Evolutionary conservation across 2,888 invertebrate genomes (phyloP).

Genomic region (Vannuccia rotundouncinata): DNA sequence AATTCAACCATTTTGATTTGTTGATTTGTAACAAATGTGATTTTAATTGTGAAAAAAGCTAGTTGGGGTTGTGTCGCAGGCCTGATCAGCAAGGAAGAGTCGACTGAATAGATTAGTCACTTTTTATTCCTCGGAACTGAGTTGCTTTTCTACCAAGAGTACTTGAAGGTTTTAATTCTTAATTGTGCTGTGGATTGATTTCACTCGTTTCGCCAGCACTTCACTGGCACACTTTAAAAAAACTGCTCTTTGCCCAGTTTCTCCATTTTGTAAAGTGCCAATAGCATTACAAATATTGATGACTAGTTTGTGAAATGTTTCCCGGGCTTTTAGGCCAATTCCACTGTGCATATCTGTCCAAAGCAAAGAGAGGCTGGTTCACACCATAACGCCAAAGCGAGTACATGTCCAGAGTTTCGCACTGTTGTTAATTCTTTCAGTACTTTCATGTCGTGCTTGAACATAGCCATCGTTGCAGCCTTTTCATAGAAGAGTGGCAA

Average conservation of each 20-base stretch:
- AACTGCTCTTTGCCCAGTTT: not conserved
- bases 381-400: not conserved
- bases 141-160: not conserved
- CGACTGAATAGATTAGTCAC: not conserved
- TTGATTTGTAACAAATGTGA: too few relatives aligned
- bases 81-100: too few relatives aligned
- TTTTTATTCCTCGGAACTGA: not conserved
- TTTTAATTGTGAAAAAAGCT: not conserved
- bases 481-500: slow-evolving; percentile 39
- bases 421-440: slow-evolving; percentile 14
- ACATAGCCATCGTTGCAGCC: slow-evolving; percentile 37
- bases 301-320: not conserved
- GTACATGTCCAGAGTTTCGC: slow-evolving; percentile 8
- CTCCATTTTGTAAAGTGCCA: not conserved
- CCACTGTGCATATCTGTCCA: slow-evolving; percentile 15
- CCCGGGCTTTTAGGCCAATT: slow-evolving; percentile 16
- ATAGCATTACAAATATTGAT: not conserved
- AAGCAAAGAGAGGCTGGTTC: slow-evolving; percentile 8
- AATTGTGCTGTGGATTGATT: not conserved
- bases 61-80: not conserved
- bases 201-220: not conserved
- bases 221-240: not conserved
- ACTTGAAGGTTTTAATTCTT: not conserved
- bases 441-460: slow-evolving; percentile 36
- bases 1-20: too few relatives aligned